A percentile compares a stretch with the other conserved stretches of the same genome.
phyloP scores from a whole-genome alignment of 1,140 invertebrate species.

The Drosophila mojavensis region DNA sequence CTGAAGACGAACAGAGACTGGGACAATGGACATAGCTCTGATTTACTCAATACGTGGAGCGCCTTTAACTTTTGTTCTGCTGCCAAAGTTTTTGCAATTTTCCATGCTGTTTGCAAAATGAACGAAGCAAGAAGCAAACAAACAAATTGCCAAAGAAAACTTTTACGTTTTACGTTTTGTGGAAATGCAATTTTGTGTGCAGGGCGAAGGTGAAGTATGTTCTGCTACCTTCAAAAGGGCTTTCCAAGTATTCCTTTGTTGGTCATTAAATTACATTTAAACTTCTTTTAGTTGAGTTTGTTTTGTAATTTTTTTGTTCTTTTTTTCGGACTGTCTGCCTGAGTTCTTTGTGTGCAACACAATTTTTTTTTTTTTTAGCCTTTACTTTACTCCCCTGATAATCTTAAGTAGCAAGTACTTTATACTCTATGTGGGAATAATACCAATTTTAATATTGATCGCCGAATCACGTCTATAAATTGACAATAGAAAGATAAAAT shows the following conservation, averaged over 20 bases:
- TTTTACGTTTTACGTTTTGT: constrained; percentile 71
- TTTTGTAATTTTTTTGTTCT: constrained; percentile 5
- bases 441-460: too few species aligned
- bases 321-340: constrained; percentile 3
- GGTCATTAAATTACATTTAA: constrained; percentile 74
- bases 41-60: constrained; percentile 62
- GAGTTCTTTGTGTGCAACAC: neutral
- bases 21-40: constrained; percentile 30
- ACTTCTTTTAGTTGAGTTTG: constrained; percentile 49
- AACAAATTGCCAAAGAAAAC: constrained; percentile 78
- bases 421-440: too few species aligned
- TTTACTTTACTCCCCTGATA: neutral
- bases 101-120: constrained; percentile 77
- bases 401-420: neutral
- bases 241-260: constrained; percentile 61
- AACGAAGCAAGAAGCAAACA: constrained; percentile 72
- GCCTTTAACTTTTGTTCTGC: constrained; percentile 70
- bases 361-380: too few species aligned
- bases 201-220: constrained; percentile 16
- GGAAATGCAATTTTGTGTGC: constrained; percentile 69
- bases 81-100: constrained; percentile 72
- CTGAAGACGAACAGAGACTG: neutral
- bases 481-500: too few species aligned
- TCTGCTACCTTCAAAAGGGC: constrained; percentile 21
- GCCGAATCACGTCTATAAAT: too few species aligned